These are phyloP conservation scores for Eutrigla gurnardus DNA, from an alignment of 2,797 vertebrate species.

Conservation along the genomic window DNA sequence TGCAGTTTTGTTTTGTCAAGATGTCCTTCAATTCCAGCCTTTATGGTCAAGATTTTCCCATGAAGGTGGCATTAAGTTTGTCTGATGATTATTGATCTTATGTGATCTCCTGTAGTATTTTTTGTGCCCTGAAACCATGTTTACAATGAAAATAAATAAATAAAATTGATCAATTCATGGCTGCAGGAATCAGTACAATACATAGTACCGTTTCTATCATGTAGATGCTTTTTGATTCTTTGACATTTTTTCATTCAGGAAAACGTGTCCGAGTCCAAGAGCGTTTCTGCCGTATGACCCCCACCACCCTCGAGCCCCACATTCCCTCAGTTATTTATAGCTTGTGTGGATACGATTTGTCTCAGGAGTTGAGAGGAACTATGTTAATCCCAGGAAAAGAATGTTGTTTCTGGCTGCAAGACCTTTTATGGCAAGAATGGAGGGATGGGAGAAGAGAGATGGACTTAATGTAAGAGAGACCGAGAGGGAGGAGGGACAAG, in stretches of 20 bases:
- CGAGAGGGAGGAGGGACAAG: neutral
- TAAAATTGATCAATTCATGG: neutral
- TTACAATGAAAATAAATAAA: neutral
- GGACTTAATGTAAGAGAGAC: neutral
- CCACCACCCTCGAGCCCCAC: neutral
- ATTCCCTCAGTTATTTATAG: slow-evolving; percentile 72
- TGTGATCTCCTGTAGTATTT: neutral
- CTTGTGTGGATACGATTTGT: slow-evolving; percentile 51
- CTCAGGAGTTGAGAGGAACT: slow-evolving; percentile 72
- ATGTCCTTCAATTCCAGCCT: neutral
- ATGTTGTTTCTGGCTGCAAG: slow-evolving; percentile 70
- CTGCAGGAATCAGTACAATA: neutral
- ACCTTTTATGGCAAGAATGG: slow-evolving; percentile 75
- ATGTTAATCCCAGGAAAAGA: slow-evolving; percentile 76
- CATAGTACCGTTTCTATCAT: neutral
- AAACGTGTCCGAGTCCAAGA: neutral
- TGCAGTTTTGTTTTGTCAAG: neutral
- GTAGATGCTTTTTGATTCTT: neutral
- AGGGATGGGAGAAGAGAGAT: slow-evolving; percentile 30
- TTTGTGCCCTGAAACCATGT: neutral
- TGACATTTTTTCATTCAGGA: neutral
- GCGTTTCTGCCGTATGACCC: neutral
- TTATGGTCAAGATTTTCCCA: neutral
- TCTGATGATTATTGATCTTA: neutral
- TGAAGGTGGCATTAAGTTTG: neutral